Conservation (phyloP, 1,140 invertebrate genomes). For the Drosophila ficusphila region DNA sequence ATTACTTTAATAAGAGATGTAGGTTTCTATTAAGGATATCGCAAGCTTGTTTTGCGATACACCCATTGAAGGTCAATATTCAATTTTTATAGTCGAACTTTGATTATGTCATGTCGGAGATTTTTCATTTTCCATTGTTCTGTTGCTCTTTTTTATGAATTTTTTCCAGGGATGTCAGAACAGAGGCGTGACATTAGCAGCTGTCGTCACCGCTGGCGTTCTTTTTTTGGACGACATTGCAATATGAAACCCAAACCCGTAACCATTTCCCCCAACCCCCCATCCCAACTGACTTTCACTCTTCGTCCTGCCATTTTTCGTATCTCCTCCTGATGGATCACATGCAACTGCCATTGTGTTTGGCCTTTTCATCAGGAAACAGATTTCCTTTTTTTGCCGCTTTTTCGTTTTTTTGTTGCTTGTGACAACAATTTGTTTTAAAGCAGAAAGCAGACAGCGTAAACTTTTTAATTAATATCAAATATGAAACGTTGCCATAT, state of each 20-base stretch:
- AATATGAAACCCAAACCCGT: constrained; percentile 44
- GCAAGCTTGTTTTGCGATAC: no score
- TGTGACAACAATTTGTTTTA: constrained; percentile 70
- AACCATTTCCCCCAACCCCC: no score
- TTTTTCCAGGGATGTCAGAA: constrained; percentile 40
- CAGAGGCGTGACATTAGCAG: constrained; percentile 74
- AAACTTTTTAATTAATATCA: constrained; percentile 83
- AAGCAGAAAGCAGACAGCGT: constrained; percentile 54
- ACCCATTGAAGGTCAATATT: constrained; percentile 38
- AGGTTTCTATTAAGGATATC: no score
- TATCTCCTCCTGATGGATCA: constrained; percentile 49
- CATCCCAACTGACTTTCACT: constrained; percentile 3
- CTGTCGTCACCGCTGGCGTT: constrained; percentile 47
- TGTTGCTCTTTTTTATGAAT: constrained; percentile 12
- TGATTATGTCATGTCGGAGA: constrained; percentile 18
- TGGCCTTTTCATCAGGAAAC: constrained; percentile 50
- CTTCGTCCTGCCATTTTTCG: constrained; percentile 4
- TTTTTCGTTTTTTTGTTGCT: constrained; percentile 35
- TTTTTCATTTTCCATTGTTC: constrained; percentile 26
- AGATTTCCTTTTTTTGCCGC: constrained; percentile 46
- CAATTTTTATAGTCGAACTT: constrained; percentile 29
- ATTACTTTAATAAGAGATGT: no score
- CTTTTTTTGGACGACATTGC: constrained; percentile 40
- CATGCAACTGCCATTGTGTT: constrained; percentile 66
- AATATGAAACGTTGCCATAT: constrained; percentile 75